A percentile compares a stretch with the other conserved stretches of the same genome.
phyloP scores from a whole-genome alignment of 53 echinoderm and acorn worm genomes.

The Luidia sarsii region DNA sequence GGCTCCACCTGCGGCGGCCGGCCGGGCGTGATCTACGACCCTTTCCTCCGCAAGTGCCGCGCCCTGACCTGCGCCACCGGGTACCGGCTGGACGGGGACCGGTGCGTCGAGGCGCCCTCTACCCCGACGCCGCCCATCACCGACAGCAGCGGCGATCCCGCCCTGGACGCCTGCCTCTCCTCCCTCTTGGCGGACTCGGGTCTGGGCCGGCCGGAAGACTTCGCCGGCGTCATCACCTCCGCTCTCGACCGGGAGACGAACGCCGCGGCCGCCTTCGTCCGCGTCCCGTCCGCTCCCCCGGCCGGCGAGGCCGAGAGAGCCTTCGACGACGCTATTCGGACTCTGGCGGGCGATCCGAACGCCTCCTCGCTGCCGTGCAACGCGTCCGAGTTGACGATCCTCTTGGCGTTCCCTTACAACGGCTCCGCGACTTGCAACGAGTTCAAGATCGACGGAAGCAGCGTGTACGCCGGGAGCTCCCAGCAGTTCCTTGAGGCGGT shows the following conservation, averaged over 20 bases:
- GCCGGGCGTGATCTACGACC: slow-evolving; percentile 55
- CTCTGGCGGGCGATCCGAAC: background rate
- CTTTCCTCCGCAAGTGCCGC: slow-evolving; percentile 47
- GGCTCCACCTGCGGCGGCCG: background rate
- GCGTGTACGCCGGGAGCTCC: background rate
- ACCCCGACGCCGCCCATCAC: background rate
- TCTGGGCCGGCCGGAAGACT: background rate
- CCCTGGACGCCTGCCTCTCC: background rate
- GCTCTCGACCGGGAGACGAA: background rate
- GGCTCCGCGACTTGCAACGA: slow-evolving; percentile 23
- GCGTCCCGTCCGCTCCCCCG: background rate
- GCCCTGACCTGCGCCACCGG: slow-evolving; percentile 36
- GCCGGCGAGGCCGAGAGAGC: background rate
- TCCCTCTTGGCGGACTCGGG: background rate
- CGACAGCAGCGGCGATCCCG: background rate
- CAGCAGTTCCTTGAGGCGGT: background rate
- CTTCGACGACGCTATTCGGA: background rate
- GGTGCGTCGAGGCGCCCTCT: background rate
- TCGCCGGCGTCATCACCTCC: background rate
- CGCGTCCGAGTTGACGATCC: background rate
- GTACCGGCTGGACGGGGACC: slow-evolving; percentile 2
- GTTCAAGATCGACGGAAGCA: background rate
- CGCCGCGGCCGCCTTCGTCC: background rate
- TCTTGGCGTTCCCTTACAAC: slow-evolving; percentile 17
- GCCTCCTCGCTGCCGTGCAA: slow-evolving; percentile 2